Conservation (phyloP, 2,888 invertebrate species). For the Epirrhoe alternata region DNA sequence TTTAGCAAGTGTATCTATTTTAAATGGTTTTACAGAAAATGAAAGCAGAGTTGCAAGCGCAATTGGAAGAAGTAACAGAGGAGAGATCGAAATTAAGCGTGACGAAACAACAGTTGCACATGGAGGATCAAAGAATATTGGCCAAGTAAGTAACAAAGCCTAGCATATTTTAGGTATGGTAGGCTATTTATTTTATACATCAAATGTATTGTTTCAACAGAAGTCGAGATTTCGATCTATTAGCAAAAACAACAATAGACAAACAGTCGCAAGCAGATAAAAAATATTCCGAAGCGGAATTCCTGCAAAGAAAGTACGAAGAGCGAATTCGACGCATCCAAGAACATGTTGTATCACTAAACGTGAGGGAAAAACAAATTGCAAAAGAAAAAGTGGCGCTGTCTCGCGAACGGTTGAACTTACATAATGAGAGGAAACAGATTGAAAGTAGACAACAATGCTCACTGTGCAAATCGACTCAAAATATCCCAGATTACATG, state of each 20-base stretch:
- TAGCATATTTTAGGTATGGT: background rate
- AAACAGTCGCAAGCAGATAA: slow-evolving; percentile 86
- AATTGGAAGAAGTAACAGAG: slow-evolving; percentile 74
- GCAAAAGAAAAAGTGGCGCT: slow-evolving; percentile 86
- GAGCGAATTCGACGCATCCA: slow-evolving; percentile 84
- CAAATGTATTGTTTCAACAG: slow-evolving; percentile 48
- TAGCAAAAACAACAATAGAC: slow-evolving; percentile 84
- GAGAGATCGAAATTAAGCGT: slow-evolving; percentile 72
- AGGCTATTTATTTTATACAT: background rate
- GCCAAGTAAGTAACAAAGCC: slow-evolving; percentile 64
- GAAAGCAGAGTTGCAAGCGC: slow-evolving; percentile 74
- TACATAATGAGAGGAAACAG: slow-evolving; percentile 83
- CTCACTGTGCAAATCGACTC: slow-evolving; percentile 71
- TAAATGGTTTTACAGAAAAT: slow-evolving; percentile 61
- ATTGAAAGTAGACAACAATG: slow-evolving; percentile 73
- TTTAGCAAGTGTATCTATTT: background rate
- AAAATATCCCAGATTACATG: slow-evolving; percentile 57
- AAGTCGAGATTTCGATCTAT: slow-evolving; percentile 78
- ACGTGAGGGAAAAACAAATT: slow-evolving; percentile 85
- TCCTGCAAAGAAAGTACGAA: slow-evolving; percentile 82
- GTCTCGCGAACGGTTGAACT: slow-evolving; percentile 84
- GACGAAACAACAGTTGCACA: slow-evolving; percentile 74
- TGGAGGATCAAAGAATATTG: slow-evolving; percentile 75
- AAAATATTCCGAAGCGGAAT: slow-evolving; percentile 83
- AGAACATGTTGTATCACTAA: slow-evolving; percentile 82